Evolutionary conservation across 2,888 invertebrate species (phyloP), one percentile per base, ranked within the genome.

Genomic region (Pseudolycoriella hygida): DNA sequence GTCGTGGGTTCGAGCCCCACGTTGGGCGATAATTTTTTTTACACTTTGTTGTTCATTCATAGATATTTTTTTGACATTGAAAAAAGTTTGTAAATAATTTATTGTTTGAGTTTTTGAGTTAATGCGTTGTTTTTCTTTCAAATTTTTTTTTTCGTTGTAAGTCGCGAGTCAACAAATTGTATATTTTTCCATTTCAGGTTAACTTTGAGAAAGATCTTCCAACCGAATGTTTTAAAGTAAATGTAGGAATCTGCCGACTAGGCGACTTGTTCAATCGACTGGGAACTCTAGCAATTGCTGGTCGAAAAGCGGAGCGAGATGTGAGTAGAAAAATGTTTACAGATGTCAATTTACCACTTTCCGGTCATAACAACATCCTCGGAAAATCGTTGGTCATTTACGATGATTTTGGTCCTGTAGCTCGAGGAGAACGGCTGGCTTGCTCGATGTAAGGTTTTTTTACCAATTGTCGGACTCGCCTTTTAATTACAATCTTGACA

Each of bases 331-430:
- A 72, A 42, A 67, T 89, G 54, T 85, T 86, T 65, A 86, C 85
- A 0, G 93, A 92, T 61, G 66, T 74, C 0, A 70, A 77, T 55
- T 55, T 92, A 30, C 80, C 85, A 0, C 67, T 94, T 8, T 74
- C 77, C 10, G 93, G 93, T 12, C 71, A 72, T 14, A 67, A 77
- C 56, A 77, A 76, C 50, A 71, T 88, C 54, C 58, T 92, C 55
- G 85, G 84, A 42, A 82, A 80, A 60, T 85, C 92, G 6, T 65
- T 94, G 30, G 85, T 90, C 2, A 73, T 94, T 42, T 87, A 83
- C 56, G 90, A 87, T 58, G 89, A 90, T 57, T 76, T 81, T 57
- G 87, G 87, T 0, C 90, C 90, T 0, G 77, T 80, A 49, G 89
- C 89, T 0, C 67, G 92, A 51, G 92, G 92, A 12, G 87, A 90